Conservation (phyloP, 2,113 vertebrate species). For the Chaetura pelagica region DNA sequence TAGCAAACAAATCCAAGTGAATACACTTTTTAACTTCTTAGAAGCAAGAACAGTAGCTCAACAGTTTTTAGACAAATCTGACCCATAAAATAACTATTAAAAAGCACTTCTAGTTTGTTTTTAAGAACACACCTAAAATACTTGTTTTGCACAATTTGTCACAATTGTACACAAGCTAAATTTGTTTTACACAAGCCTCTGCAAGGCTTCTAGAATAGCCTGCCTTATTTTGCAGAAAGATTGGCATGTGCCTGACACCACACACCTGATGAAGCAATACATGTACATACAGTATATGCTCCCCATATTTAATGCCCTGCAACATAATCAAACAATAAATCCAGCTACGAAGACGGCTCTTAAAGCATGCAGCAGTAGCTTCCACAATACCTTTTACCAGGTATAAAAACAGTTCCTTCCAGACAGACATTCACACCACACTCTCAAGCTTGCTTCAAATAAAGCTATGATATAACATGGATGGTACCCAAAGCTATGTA, state of each 20-base stretch:
- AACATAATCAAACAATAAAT: background rate
- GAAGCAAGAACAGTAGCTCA: background rate
- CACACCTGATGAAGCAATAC: background rate
- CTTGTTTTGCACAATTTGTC: background rate
- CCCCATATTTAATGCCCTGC: background rate
- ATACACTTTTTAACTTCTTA: background rate
- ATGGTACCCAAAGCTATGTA: rapidly evolving
- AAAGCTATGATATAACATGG: background rate
- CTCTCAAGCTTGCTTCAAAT: background rate
- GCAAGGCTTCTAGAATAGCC: background rate
- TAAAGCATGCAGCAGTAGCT: background rate
- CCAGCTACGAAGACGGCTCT: background rate
- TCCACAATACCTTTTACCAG: background rate
- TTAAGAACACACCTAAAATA: background rate
- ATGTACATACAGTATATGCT: background rate
- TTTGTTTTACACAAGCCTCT: background rate
- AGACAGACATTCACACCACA: background rate
- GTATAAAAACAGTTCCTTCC: background rate
- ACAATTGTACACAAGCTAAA: background rate
- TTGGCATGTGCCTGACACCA: background rate
- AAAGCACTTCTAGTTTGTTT: background rate
- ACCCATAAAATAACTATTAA: background rate
- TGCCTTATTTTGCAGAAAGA: background rate
- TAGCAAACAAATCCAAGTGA: background rate
- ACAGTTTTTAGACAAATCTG: background rate